A percentile compares a stretch with the other conserved stretches of the same genome.
These are phyloP conservation scores for Actias luna DNA, from an alignment of 2,888 invertebrate genomes.

Conservation along the genomic window DNA sequence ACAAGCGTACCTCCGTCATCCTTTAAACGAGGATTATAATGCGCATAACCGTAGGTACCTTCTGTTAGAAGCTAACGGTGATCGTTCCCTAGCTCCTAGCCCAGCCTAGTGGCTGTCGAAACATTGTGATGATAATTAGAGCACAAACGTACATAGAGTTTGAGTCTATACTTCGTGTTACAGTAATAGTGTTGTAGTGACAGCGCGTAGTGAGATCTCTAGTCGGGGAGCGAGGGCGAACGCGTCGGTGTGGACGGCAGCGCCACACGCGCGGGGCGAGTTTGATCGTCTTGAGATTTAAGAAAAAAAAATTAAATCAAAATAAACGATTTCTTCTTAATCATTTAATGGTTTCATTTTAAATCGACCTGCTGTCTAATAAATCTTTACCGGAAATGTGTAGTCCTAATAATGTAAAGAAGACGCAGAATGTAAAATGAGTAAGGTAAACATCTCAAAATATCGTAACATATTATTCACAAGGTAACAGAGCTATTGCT, in stretches of 20 bases:
- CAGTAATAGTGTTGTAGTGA: constrained; percentile 6
- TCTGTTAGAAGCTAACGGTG: constrained; percentile 4
- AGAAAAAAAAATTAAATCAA: constrained; percentile 12
- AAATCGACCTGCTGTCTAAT: too few relatives aligned
- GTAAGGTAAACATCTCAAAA: too few relatives aligned
- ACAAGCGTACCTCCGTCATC: too few relatives aligned
- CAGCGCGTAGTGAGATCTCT: constrained; percentile 17
- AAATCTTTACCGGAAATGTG: too few relatives aligned
- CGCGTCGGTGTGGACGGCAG: constrained; percentile 1
- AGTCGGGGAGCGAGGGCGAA: constrained; percentile 14
- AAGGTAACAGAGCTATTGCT: too few relatives aligned
- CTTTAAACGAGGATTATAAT: constrained; percentile 11
- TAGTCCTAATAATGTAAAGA: too few relatives aligned
- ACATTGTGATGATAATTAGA: constrained; percentile 3
- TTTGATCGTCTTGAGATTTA: constrained; percentile 16
- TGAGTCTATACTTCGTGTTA: constrained; percentile 2
- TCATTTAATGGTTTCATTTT: constrained; percentile 10
- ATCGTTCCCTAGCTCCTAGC: neutral
- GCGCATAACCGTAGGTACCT: constrained; percentile 11
- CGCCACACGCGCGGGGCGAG: constrained; percentile 6
- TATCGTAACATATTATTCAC: too few relatives aligned
- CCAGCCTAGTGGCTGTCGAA: neutral
- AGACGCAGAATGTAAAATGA: too few relatives aligned
- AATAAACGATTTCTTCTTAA: constrained; percentile 20
- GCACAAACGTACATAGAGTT: constrained; percentile 9